Evolutionary conservation across 2,888 invertebrate genomes (phyloP), one percentile per base, ranked within the genome.

Genomic region (Epinotia demarniana): DNA sequence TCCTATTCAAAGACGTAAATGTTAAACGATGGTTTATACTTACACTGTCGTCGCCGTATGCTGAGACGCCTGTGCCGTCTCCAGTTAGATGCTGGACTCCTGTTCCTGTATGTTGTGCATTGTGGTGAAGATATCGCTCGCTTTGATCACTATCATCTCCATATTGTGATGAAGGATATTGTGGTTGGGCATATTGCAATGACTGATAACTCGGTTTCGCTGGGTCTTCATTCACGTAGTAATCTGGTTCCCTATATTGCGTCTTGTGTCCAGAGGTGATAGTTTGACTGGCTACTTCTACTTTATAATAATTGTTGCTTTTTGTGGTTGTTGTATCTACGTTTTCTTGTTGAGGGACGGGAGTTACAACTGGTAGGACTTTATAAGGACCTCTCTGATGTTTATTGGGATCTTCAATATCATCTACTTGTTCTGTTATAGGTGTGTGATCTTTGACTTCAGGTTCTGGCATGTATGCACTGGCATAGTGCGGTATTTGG

Each of bases 401-500:
- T 78, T 82, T 80, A 72, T 87, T 85, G 1, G 90, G 88, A 79
- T 94, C 91, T 71, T 90, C 90, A 66, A 93, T 83, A 73, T 94
- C 94, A 58, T 90, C 86, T 3, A 91, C 81, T 58, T 92, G 87
- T 87, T 95, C 95, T 27, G 88, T 90, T 46, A 94, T 93, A 1
- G 94, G 94, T 58, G 86, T 94, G 74, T 91, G 85, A 75, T 92
- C 93, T 83, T 88, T 89, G 5, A 81, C 68, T 68, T 80, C 79
- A 69, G 46, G 69, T 73, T 79, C 81, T 39, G 82, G 79, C 63
- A 82, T 81, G 58, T 88, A 89, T 33, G 83, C 81, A 75, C 83
- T 87, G 2, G 85, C 84, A 69, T 90, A 89, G n/a, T 82, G 82
- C 11, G 86, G 84, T 72, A 83, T 78, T 74, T 86, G 84, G 16